phyloP scores from a whole-genome alignment of 2,888 invertebrate species.

The Chaetoderma sp. region DNA sequence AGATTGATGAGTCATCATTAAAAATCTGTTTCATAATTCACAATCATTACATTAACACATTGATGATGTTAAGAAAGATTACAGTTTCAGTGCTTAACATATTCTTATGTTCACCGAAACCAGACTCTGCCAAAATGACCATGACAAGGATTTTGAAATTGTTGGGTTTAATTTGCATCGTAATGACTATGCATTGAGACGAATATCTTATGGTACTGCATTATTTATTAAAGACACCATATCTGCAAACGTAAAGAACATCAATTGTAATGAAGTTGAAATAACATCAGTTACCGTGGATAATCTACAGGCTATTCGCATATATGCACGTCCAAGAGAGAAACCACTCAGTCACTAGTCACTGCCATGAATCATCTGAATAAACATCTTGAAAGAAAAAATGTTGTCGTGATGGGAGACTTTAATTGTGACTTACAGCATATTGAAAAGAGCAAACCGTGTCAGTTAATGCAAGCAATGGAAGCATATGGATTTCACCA shows the following conservation, averaged over 20 bases:
- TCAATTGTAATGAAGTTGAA: not conserved
- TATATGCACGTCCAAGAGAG: slow-evolving; percentile 11
- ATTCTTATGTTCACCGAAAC: slow-evolving; percentile 13
- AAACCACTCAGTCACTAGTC: too few relatives aligned
- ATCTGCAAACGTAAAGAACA: not conserved
- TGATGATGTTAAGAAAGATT: slow-evolving; percentile 9
- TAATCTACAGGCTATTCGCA: not conserved
- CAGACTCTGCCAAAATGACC: slow-evolving; percentile 1
- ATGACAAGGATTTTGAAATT: not conserved
- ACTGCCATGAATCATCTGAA: too few relatives aligned
- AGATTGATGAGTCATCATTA: not conserved
- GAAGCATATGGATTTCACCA: not conserved
- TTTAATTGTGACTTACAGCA: slow-evolving; percentile 2
- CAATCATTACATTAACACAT: slow-evolving; percentile 15
- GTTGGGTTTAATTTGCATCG: slow-evolving; percentile 2
- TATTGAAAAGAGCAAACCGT: not conserved
- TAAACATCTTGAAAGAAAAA: too few relatives aligned
- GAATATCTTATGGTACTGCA: slow-evolving; percentile 1
- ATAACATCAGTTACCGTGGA: not conserved
- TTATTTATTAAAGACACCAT: not conserved
- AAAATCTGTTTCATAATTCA: slow-evolving; percentile 13
- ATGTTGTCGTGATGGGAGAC: not conserved
- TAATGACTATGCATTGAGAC: not conserved
- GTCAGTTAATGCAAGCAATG: not conserved
- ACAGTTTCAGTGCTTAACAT: slow-evolving; percentile 2